Base-by-base conservation (phyloP, 92 coral and sea anemone species). In the Palythoa grandiflora region DNA sequence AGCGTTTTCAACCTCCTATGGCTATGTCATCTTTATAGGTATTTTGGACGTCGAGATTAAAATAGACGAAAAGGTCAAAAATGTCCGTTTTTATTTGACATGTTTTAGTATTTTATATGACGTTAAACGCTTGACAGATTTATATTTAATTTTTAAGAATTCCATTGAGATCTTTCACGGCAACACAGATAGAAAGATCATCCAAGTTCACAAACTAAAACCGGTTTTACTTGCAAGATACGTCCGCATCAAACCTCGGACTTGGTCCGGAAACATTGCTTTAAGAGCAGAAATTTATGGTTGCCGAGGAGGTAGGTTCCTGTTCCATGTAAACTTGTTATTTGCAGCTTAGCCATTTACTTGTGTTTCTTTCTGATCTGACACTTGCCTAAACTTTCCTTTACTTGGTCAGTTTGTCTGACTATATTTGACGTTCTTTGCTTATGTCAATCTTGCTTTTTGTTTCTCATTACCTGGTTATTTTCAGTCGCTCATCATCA, bases 231-330 rank as follows among this genome's bases (percentile, higher is more conserved):
- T 21, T 39, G 78, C 78, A 38, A 39, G 78, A 6, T 73, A 40
- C 12, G 39, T 73, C 15, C 78, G 78, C 78, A 15, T 73, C 35
- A 39, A 6, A n/a, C 78, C 78, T 8, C 78, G 8, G 10, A 73
- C 55, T 2, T 73, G 78, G 78, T 8, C 0, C 2, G 78, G 78
- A 12, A 73, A 44, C 9, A 73, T 73, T 44, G 15, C 78, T 13
- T 15, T 73, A 48, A 73, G 78, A 73, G 35, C 55, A 11, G 78
- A 73, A 73, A 5, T 73, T 73, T 73, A 73, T 44, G 78, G 55
- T 14, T 73, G 78, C 39, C 78, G 78, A 3, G 54, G 40, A 16
- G 78, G 78, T 73, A 73, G 8, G 78, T 0, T 59, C 5, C 5
- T 17, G 6, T 12, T 38, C 54, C 9, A 5, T 40, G 17, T 6